Conservation (phyloP, 2,797 vertebrate species). For the Sebastes minor region DNA sequence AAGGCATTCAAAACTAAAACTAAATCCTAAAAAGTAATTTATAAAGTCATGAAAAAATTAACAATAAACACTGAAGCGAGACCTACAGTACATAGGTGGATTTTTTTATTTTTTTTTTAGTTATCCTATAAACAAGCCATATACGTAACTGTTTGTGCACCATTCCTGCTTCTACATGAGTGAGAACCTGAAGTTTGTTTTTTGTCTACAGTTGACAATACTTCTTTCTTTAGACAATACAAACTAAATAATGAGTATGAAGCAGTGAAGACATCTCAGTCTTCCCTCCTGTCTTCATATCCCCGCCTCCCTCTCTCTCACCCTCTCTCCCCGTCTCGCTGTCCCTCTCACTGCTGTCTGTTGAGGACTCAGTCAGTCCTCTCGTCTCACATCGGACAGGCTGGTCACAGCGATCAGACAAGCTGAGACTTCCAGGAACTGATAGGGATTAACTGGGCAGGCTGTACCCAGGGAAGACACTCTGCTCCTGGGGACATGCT, state of each 20-base stretch:
- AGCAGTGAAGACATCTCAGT: not conserved
- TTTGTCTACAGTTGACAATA: not conserved
- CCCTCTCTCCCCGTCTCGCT: no score
- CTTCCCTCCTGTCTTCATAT: not conserved
- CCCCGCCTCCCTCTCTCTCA: not conserved
- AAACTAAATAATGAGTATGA: not conserved
- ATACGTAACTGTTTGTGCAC: not conserved
- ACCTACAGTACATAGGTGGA: no score
- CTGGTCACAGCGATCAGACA: not conserved
- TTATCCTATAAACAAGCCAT: not conserved
- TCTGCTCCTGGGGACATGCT: slow-evolving; percentile 1
- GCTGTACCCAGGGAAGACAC: slow-evolving; percentile 16
- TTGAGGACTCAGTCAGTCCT: slow-evolving; percentile 20
- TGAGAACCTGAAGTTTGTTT: accelerated
- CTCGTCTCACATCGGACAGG: not conserved
- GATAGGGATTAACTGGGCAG: slow-evolving; percentile 23
- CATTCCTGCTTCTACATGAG: not conserved
- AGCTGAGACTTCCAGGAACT: slow-evolving; percentile 39
- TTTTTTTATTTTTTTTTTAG: no score
- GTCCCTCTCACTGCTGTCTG: not conserved
- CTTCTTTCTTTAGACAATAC: not conserved
- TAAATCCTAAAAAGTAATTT: not conserved
- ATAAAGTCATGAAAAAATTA: not conserved
- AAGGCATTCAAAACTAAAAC: not conserved
- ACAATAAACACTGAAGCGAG: not conserved